Percentiles rank a stretch among this genome's conserved stretches.
These are phyloP conservation scores for Crioceris asparagi DNA, from an alignment of 2,888 invertebrate genomes.

Conservation along the genomic window DNA sequence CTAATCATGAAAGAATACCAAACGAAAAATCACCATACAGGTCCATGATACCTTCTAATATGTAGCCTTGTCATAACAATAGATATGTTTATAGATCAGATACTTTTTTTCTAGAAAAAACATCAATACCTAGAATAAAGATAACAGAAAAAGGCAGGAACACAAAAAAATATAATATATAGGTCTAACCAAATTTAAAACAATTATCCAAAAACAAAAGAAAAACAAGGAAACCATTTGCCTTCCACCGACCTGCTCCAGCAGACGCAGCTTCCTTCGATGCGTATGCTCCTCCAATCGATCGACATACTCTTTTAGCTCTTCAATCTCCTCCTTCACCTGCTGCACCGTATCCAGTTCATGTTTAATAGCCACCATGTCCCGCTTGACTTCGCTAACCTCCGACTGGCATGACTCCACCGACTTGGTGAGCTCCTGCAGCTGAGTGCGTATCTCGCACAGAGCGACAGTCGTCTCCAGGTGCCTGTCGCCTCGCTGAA, in stretches of 20 bases:
- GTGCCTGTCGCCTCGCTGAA: constrained; percentile 78
- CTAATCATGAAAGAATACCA: too few species aligned
- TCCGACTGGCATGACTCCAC: constrained; percentile 93
- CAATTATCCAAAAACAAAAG: too few species aligned
- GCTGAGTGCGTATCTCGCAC: constrained; percentile 85
- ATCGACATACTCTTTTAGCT: constrained; percentile 84
- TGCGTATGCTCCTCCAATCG: constrained; percentile 85
- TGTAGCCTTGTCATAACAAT: too few species aligned
- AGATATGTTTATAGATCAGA: too few species aligned
- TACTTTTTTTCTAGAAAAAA: too few species aligned
- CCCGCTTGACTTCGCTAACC: constrained; percentile 86
- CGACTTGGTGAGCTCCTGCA: constrained; percentile 87
- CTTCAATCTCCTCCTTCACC: constrained; percentile 90
- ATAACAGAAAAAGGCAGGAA: too few species aligned
- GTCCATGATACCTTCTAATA: too few species aligned
- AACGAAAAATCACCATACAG: too few species aligned
- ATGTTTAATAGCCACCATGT: constrained; percentile 91
- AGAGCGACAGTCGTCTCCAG: constrained; percentile 88
- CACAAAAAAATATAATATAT: too few species aligned
- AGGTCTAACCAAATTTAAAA: too few species aligned
- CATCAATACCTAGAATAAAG: too few species aligned
- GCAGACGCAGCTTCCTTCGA: constrained; percentile 76
- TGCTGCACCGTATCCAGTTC: constrained; percentile 90
- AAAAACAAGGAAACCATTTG: too few species aligned
- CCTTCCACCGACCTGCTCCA: constrained; percentile 66